Percentiles rank a stretch among this genome's conserved stretches.
Conservation (phyloP, 1,140 invertebrate genomes). For the Planococcus citri region DNA sequence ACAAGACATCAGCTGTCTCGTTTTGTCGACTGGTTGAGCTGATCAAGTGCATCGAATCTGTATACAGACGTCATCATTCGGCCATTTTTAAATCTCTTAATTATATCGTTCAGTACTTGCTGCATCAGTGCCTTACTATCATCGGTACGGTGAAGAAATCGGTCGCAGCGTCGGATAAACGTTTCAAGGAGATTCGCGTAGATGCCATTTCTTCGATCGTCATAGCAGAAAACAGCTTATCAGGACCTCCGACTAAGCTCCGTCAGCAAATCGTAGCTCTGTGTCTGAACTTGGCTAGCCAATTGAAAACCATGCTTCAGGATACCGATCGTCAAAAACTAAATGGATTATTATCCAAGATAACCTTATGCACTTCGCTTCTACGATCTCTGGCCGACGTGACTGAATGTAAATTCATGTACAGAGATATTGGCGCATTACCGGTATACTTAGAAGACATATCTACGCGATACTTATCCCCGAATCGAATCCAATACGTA, state of each 20-base stretch:
- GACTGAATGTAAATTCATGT: conserved; percentile 10
- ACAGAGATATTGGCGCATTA: not conserved
- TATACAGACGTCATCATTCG: not conserved
- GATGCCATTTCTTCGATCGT: conserved; percentile 58
- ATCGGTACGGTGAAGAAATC: not conserved
- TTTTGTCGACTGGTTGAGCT: not conserved
- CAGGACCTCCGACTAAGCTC: conserved; percentile 52
- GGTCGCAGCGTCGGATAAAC: conserved; percentile 35
- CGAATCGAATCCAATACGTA: not conserved
- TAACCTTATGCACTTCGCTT: conserved; percentile 29
- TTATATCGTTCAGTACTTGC: not conserved
- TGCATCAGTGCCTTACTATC: not conserved
- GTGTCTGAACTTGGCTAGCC: conserved; percentile 50
- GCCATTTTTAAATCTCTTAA: not conserved
- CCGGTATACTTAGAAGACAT: not conserved
- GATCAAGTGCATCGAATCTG: not conserved
- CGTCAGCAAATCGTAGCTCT: conserved; percentile 50
- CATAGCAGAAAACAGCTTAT: conserved; percentile 54
- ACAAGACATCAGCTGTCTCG: conserved; percentile 1
- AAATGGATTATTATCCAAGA: conserved; percentile 43
- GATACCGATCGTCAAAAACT: conserved; percentile 41
- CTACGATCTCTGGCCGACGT: not conserved
- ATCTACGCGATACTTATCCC: not conserved
- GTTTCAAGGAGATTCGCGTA: conserved; percentile 46
- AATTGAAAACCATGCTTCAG: conserved; percentile 39